Conservation (phyloP, 2,113 vertebrate species). For the Varanus salvator region DNA sequence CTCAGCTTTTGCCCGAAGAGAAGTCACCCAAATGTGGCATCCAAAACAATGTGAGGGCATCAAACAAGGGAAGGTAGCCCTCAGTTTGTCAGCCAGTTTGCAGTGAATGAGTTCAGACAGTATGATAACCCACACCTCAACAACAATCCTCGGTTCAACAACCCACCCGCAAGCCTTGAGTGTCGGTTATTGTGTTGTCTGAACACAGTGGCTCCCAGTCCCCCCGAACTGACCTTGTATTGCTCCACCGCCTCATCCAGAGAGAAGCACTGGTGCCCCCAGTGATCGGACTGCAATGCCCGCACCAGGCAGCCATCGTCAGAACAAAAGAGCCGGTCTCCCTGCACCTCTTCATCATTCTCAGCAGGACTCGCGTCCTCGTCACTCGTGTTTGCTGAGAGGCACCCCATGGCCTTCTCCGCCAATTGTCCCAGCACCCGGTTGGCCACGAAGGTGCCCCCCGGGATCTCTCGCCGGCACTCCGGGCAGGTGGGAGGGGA, state of each 20-base stretch:
- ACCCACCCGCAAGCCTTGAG: too few relatives aligned
- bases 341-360: not conserved
- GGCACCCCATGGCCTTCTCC: not conserved
- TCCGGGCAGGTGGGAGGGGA: constrained; percentile 23
- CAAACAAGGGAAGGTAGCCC: too few relatives aligned
- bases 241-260: constrained; percentile 1
- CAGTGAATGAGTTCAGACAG: too few relatives aligned
- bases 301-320: constrained; percentile 4
- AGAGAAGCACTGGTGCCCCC: constrained; percentile 18
- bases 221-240: constrained; percentile 20
- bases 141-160: too few relatives aligned
- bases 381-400: not conserved
- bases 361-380: not conserved
- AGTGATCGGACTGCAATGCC: constrained; percentile 7
- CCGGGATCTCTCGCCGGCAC: constrained; percentile 25
- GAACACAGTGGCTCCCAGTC: too few relatives aligned
- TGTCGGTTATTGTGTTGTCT: too few relatives aligned
- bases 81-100: too few relatives aligned
- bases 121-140: too few relatives aligned
- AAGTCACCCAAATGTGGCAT: too few relatives aligned
- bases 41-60: too few relatives aligned
- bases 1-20: too few relatives aligned
- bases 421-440: constrained; percentile 20
- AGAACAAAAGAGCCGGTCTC: not conserved
- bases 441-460: constrained; percentile 8